Conservation (phyloP, 2,113 vertebrate species). For the Sinosuthora webbiana region DNA sequence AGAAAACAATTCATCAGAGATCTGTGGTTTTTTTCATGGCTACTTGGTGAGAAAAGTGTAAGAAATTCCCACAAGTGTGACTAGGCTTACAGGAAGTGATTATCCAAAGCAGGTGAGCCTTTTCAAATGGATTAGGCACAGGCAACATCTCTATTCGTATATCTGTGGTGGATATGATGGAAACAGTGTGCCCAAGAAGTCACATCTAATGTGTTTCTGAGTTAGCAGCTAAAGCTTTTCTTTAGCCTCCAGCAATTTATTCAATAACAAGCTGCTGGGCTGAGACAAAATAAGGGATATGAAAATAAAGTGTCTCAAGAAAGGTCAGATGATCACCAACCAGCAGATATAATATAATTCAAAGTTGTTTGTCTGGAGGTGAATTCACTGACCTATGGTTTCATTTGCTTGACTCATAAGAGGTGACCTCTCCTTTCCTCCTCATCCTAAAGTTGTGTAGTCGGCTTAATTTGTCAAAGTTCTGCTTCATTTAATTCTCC, state of each 20-base stretch:
- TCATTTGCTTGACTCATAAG: not conserved
- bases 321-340: not conserved
- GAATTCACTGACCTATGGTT: not conserved
- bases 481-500: not conserved
- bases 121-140: not conserved
- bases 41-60: not conserved
- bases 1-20: not conserved
- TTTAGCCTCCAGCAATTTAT: not conserved
- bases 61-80: not conserved
- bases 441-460: not conserved
- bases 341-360: not conserved
- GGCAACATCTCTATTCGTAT: fast-evolving
- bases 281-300: not conserved
- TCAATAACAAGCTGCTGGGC: not conserved
- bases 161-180: not conserved
- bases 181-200: not conserved
- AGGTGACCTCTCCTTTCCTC: not conserved
- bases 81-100: not conserved
- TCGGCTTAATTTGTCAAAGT: not conserved
- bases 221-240: not conserved
- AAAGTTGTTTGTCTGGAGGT: not conserved
- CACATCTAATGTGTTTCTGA: not conserved
- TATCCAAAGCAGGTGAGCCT: not conserved
- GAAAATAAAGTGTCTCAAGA: conserved; percentile 1
- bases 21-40: not conserved